Evolutionary conservation across 2,888 invertebrate species (phyloP).

Genomic region (Brenthis daphne): DNA sequence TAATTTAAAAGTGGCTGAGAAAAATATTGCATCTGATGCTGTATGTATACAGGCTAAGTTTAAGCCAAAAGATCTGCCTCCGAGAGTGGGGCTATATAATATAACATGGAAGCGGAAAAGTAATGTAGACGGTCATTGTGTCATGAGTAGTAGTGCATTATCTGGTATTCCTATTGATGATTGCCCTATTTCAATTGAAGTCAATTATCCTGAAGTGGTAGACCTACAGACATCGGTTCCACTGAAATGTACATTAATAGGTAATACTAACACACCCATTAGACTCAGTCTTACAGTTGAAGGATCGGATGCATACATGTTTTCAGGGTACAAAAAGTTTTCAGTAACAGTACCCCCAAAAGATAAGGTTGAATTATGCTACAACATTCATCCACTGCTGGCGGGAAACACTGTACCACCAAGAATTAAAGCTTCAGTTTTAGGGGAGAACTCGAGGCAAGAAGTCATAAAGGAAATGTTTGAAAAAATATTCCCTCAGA

Average conservation of each 20-base stretch:
- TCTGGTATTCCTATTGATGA: constrained; percentile 82
- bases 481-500: constrained; percentile 74
- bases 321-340: constrained; percentile 95
- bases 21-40: constrained; percentile 71
- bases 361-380: constrained; percentile 84
- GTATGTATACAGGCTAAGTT: constrained; percentile 68
- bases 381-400: constrained; percentile 90
- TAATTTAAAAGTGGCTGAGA: constrained; percentile 67
- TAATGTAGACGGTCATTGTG: constrained; percentile 55
- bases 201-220: constrained; percentile 87
- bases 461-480: constrained; percentile 74
- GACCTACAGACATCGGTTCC: constrained; percentile 87
- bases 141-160: constrained; percentile 81
- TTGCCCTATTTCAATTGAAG: constrained; percentile 83
- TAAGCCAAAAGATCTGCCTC: constrained; percentile 69
- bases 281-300: constrained; percentile 89
- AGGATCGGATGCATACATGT: constrained; percentile 95
- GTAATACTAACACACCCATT: constrained; percentile 87
- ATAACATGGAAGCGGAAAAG: constrained; percentile 71
- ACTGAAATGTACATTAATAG: constrained; percentile 87
- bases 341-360: constrained; percentile 83
- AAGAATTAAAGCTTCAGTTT: constrained; percentile 77
- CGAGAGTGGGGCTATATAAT: constrained; percentile 73
- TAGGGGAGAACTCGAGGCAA: constrained; percentile 67
- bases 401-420: constrained; percentile 89